Conservation (phyloP, 2,797 vertebrate species). For the Cyprinodon diabolis region DNA sequence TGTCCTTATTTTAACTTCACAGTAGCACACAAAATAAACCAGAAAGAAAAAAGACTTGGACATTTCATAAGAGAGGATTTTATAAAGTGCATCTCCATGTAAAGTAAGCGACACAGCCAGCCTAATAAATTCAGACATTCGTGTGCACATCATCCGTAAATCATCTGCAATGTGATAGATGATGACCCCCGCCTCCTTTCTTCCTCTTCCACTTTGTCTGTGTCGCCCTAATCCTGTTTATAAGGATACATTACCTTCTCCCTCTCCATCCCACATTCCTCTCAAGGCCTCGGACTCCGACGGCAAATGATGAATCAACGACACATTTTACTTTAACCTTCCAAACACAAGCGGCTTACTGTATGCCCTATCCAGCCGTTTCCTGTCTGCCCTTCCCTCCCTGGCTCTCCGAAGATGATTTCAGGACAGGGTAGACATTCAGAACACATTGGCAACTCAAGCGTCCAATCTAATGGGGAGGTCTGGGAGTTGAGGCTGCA, state of each 20-base stretch:
- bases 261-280: constrained; percentile 34
- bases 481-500: constrained; percentile 73
- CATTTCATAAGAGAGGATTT: neutral
- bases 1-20: neutral
- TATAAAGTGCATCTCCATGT: constrained; percentile 12
- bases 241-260: constrained; percentile 54
- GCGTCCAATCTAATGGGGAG: constrained; percentile 78
- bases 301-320: constrained; percentile 53
- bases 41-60: neutral
- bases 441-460: constrained; percentile 64
- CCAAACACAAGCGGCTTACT: constrained; percentile 36
- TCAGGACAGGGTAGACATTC: constrained; percentile 45
- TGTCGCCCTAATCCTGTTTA: constrained; percentile 48
- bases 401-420: constrained; percentile 4
- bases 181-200: constrained; percentile 17
- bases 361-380: constrained; percentile 10
- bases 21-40: neutral
- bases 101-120: neutral
- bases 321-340: constrained; percentile 48
- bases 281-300: constrained; percentile 53
- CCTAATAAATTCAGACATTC: constrained; percentile 31
- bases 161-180: constrained; percentile 40
- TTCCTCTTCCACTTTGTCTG: constrained; percentile 32
- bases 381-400: neutral
- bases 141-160: constrained; percentile 39